These are phyloP conservation scores for Varanus komodoensis DNA, from an alignment of 2,113 vertebrate genomes.

Conservation along the genomic window DNA sequence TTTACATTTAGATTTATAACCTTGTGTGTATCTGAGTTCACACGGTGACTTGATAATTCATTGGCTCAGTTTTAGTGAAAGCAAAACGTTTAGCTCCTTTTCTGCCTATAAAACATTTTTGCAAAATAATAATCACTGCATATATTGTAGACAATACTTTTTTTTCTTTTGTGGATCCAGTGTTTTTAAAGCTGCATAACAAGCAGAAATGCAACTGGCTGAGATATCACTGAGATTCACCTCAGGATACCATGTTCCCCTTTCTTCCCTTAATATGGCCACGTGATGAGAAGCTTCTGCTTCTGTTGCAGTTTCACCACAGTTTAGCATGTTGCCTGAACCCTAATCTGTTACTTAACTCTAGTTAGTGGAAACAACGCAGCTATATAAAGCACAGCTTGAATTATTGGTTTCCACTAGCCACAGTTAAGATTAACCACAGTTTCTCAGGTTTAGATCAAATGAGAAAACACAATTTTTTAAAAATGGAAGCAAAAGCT, in stretches of 20 bases:
- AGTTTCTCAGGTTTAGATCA: background rate
- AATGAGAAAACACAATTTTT: background rate
- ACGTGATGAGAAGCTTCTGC: too few relatives aligned
- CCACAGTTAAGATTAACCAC: background rate
- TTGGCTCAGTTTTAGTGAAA: background rate
- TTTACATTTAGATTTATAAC: background rate
- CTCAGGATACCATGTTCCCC: background rate
- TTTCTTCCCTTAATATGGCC: background rate
- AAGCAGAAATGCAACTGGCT: background rate
- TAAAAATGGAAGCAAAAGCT: background rate
- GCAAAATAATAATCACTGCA: background rate
- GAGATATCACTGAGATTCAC: background rate
- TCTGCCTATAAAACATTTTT: background rate
- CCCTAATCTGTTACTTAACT: background rate
- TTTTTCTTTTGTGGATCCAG: background rate
- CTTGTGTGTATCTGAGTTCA: background rate
- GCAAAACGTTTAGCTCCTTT: background rate
- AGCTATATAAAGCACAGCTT: background rate
- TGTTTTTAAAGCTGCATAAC: background rate
- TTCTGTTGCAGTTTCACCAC: background rate
- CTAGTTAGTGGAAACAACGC: background rate
- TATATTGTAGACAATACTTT: background rate
- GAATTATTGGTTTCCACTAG: background rate
- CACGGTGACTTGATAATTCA: background rate
- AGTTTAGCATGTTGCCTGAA: background rate